phyloP scores from a whole-genome alignment of 2,888 invertebrate species.

The Eurois occulta region DNA sequence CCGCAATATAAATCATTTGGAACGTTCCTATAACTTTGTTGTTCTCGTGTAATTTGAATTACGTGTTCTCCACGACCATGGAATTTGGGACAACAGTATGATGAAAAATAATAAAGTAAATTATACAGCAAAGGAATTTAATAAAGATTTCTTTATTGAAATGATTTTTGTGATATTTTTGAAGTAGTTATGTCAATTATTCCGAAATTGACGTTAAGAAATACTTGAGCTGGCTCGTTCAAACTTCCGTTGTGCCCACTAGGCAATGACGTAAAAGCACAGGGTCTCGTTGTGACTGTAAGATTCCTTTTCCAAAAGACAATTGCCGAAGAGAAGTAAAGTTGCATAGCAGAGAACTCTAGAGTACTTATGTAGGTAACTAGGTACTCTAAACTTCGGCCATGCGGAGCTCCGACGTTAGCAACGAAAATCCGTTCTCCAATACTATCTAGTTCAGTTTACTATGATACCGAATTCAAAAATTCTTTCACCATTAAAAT shows the following conservation, averaged over 20 bases:
- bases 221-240: neutral
- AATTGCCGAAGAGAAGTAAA: slow-evolving; percentile 13
- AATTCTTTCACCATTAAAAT: no score
- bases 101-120: slow-evolving; percentile 56
- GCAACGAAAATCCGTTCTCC: slow-evolving; percentile 6
- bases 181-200: slow-evolving; percentile 2
- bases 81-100: slow-evolving; percentile 56
- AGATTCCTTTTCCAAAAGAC: neutral
- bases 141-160: slow-evolving; percentile 40
- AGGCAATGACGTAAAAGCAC: neutral
- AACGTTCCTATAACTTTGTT: slow-evolving; percentile 82
- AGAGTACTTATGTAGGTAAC: neutral
- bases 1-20: slow-evolving; percentile 83
- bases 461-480: no score
- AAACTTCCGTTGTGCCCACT: neutral
- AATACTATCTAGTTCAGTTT: neutral
- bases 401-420: neutral
- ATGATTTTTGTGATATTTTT: slow-evolving; percentile 13
- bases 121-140: slow-evolving; percentile 54
- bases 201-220: neutral
- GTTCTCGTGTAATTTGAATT: slow-evolving; percentile 80
- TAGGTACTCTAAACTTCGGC: slow-evolving; percentile 18
- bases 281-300: neutral
- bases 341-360: slow-evolving; percentile 1
- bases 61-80: slow-evolving; percentile 76